These are phyloP conservation scores for Tamandua tetradactyla DNA, from an alignment of 2,797 vertebrate genomes.

Conservation along the genomic window DNA sequence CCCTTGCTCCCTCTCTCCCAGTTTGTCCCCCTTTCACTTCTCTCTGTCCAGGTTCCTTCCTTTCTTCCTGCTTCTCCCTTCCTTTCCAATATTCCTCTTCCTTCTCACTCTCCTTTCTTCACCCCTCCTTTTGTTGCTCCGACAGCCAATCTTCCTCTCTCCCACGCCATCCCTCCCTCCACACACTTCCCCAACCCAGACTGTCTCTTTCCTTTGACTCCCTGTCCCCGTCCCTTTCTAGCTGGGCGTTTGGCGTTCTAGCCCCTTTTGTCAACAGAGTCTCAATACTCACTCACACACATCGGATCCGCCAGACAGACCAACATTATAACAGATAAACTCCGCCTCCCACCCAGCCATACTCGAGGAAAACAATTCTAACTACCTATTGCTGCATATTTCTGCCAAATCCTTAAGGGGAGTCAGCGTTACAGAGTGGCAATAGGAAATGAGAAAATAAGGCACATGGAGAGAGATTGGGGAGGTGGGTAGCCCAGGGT, in stretches of 20 bases:
- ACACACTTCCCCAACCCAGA: conserved; percentile 31
- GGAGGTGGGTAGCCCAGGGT: neutral
- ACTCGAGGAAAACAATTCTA: neutral
- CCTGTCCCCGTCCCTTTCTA: conserved; percentile 16
- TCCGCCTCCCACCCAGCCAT: conserved; percentile 54
- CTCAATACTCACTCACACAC: conserved; percentile 25
- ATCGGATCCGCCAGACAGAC: neutral
- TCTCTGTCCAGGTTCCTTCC: neutral
- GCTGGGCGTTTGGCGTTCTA: neutral
- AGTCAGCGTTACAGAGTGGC: neutral
- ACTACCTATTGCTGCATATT: neutral
- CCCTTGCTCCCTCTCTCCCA: neutral
- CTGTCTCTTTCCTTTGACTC: conserved; percentile 18
- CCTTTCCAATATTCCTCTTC: neutral
- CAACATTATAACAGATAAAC: conserved; percentile 52
- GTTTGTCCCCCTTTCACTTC: neutral
- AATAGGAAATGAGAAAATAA: neutral
- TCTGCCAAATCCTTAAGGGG: conserved; percentile 49
- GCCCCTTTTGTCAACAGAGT: neutral
- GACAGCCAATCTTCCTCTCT: conserved; percentile 36
- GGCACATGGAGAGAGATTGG: neutral
- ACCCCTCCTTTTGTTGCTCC: neutral
- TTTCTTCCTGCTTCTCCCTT: neutral
- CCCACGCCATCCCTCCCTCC: conserved; percentile 16
- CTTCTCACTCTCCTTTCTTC: conserved; percentile 22